Evolutionary conservation across 2,888 invertebrate species (phyloP).

Genomic region (Nemotelus pantherinus): DNA sequence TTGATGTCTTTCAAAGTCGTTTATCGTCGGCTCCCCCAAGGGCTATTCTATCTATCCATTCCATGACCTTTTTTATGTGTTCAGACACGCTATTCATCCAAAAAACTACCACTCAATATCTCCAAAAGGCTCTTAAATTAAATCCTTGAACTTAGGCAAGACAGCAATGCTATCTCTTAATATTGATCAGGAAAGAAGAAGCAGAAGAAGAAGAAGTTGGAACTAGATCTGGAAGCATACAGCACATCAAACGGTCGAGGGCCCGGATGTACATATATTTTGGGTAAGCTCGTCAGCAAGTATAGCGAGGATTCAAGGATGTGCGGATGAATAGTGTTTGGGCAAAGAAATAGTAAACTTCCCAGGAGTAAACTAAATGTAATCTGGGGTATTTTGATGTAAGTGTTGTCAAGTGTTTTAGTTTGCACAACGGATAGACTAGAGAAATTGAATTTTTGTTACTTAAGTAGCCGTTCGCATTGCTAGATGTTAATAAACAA

Average conservation of each 20-base stretch:
- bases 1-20: slow-evolving; percentile 12
- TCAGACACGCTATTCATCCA: slow-evolving; percentile 32
- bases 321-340: slow-evolving; percentile 4
- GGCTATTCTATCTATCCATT: slow-evolving; percentile 28
- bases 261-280: background rate
- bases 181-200: slow-evolving; percentile 28
- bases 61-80: slow-evolving; percentile 36
- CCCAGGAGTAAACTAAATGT: slow-evolving; percentile 25
- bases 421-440: too few species aligned
- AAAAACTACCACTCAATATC: slow-evolving; percentile 35
- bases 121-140: slow-evolving; percentile 42
- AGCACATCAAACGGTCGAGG: background rate
- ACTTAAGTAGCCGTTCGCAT: too few species aligned
- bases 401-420: slow-evolving; percentile 1
- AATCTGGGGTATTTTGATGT: slow-evolving; percentile 12
- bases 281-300: background rate
- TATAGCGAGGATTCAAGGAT: background rate
- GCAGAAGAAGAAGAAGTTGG: background rate
- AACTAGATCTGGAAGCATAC: background rate
- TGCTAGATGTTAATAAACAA: too few species aligned
- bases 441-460: too few species aligned
- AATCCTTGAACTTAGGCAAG: slow-evolving; percentile 38
- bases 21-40: slow-evolving; percentile 5
- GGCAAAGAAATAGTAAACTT: slow-evolving; percentile 21
- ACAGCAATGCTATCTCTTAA: slow-evolving; percentile 17